A percentile compares a stretch with the other conserved stretches of the same genome.
These are phyloP conservation scores for Tokudaia muenninki DNA, from an alignment of 2,797 vertebrate genomes.

Conservation along the genomic window DNA sequence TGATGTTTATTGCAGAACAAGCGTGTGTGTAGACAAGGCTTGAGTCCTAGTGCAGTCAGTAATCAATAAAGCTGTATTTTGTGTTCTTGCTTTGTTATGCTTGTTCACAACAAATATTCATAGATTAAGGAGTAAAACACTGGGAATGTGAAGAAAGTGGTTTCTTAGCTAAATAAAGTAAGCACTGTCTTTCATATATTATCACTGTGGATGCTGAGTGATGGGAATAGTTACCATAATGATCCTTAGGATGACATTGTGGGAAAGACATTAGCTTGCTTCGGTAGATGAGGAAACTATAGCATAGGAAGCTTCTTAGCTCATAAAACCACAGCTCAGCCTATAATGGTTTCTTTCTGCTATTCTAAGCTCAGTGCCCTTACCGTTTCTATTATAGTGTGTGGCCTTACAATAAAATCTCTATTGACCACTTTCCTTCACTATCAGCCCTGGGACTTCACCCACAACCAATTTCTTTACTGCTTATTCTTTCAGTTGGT, in stretches of 20 bases:
- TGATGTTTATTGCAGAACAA: neutral
- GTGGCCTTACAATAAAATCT: neutral
- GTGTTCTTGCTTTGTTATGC: slow-evolving; percentile 25
- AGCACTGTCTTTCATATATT: neutral
- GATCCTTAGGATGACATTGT: neutral
- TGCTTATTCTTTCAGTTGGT: neutral
- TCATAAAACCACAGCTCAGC: neutral
- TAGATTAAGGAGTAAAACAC: slow-evolving; percentile 11
- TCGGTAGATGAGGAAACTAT: neutral
- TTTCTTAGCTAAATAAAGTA: slow-evolving; percentile 29
- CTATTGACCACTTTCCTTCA: neutral
- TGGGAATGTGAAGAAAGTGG: slow-evolving; percentile 9
- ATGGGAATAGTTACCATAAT: neutral
- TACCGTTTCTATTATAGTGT: neutral
- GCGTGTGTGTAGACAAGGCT: neutral
- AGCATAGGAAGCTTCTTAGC: neutral
- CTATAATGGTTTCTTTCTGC: neutral
- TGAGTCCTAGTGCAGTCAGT: neutral
- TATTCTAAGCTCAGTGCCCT: neutral
- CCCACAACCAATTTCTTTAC: neutral
- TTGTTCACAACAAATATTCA: neutral
- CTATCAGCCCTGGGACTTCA: neutral
- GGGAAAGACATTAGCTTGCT: neutral
- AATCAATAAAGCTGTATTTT: rapidly evolving
- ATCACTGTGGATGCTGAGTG: neutral